Conservation (phyloP, 2,888 invertebrate genomes). For the Myathropa florea region DNA sequence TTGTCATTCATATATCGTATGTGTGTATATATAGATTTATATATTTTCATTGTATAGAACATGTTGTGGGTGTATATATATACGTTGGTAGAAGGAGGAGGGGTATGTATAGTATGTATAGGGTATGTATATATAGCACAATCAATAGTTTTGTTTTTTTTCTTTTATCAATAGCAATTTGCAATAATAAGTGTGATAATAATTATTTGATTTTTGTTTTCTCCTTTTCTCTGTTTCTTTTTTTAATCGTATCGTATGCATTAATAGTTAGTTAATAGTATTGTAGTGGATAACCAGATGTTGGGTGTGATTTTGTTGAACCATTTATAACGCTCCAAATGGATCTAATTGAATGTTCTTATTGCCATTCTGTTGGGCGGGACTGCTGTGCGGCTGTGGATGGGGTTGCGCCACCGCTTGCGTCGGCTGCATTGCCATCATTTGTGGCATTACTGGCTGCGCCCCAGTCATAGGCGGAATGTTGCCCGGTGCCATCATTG, state of each 20-base stretch:
- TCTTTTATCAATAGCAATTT: slow-evolving; percentile 50
- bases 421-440: slow-evolving; percentile 74
- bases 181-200: slow-evolving; percentile 54
- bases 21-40: slow-evolving; percentile 16
- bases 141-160: slow-evolving; percentile 51
- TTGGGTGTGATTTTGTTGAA: slow-evolving; percentile 11
- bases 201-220: slow-evolving; percentile 44
- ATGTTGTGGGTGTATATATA: slow-evolving; percentile 20
- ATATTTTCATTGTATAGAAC: slow-evolving; percentile 44
- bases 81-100: slow-evolving; percentile 15
- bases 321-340: slow-evolving; percentile 82
- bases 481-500: slow-evolving; percentile 77
- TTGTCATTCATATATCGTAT: slow-evolving; percentile 18
- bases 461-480: slow-evolving; percentile 80
- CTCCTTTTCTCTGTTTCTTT: neutral
- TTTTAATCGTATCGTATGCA: slow-evolving; percentile 33
- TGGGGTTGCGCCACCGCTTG: slow-evolving; percentile 74
- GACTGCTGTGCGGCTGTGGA: slow-evolving; percentile 76
- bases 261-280: slow-evolving; percentile 44
- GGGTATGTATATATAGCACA: slow-evolving; percentile 56
- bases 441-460: slow-evolving; percentile 74
- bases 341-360: slow-evolving; percentile 82
- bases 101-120: slow-evolving; percentile 28
- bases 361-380: slow-evolving; percentile 74
- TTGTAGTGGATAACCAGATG: slow-evolving; percentile 50